Evolutionary conservation across 2,113 vertebrate genomes (phyloP).

Genomic region (Dinomys branickii): DNA sequence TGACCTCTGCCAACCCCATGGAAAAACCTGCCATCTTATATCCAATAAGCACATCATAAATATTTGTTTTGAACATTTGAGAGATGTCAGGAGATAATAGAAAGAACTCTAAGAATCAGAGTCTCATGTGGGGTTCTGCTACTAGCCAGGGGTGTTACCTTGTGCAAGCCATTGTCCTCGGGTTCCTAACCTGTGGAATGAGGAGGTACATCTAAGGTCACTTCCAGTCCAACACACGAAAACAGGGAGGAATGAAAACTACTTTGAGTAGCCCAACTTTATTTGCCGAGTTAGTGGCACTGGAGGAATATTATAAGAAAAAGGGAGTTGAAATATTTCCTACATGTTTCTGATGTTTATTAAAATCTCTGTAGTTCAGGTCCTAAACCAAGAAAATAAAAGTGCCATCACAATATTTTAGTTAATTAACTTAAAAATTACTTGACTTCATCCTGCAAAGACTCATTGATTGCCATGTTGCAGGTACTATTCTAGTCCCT

Average conservation of each 20-base stretch:
- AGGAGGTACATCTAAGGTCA: background rate
- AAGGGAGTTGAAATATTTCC: background rate
- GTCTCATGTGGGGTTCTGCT: background rate
- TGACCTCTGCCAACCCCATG: background rate
- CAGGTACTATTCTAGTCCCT: background rate
- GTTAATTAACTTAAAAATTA: background rate
- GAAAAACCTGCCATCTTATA: background rate
- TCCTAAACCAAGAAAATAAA: slow-evolving; percentile 2
- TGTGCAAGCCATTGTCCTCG: background rate
- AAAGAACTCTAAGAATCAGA: background rate
- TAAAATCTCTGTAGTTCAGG: background rate
- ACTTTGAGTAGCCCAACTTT: background rate
- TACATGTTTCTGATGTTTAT: background rate
- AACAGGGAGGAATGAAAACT: background rate
- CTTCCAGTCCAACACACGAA: background rate
- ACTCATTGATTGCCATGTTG: background rate
- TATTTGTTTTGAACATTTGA: background rate
- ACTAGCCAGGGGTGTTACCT: background rate
- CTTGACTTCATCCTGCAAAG: background rate
- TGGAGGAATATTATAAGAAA: background rate
- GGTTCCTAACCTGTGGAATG: background rate
- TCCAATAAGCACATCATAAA: background rate
- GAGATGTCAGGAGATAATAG: background rate
- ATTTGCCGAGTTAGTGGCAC: background rate
- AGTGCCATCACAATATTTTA: background rate